Base-by-base conservation (phyloP, 2,113 vertebrate genomes). In the Riparia riparia region DNA sequence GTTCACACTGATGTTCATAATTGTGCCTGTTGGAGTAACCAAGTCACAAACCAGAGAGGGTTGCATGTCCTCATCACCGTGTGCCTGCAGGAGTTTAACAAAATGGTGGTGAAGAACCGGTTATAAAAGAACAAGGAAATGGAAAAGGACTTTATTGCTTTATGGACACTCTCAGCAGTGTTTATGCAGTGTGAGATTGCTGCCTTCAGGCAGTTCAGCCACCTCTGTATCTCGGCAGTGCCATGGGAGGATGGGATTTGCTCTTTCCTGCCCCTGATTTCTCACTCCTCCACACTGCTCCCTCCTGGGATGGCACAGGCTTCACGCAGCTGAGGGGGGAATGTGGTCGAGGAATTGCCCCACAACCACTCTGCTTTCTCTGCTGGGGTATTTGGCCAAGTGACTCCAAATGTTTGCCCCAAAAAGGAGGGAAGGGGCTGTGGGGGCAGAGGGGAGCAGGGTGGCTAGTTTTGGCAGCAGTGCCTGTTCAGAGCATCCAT, bases 81-180 rank as follows among this genome's bases (percentile, higher is more conserved):
- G n/a, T 72, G 45, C 66, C 54, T 85, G 61, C 74, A 50, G 49
- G 47, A 71, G 45, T 69, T 79, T 61, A 72, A 79, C 63, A 88
- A 70, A 93, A 77, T 31, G 37, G 63, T 54, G 42, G 34, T 70
- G 76, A 86, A 79, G 74, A 92, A 32, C 45, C 7, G 4, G 20
- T 77, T 42, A 12, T 39, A 86, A 88, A 73, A 58, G 86, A 83
- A 94, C 0, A 4, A 90, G 92, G 89, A 93, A 90, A 77, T 25
- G 42, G 45, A 41, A 69, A 66, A 72, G 19, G 32, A 50, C 25
- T 92, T 90, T 39, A 82, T 44, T 83, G 86, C 58, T 54, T 90
- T 66, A 77, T 18, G 69, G 71, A 80, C 47, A 20, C 42, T 47
- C 57, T 85, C 3, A 1, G 47, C 54, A 65, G 58, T 50, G 71